phyloP scores from a whole-genome alignment of 1,140 invertebrate genomes.

The Maniola jurtina region DNA sequence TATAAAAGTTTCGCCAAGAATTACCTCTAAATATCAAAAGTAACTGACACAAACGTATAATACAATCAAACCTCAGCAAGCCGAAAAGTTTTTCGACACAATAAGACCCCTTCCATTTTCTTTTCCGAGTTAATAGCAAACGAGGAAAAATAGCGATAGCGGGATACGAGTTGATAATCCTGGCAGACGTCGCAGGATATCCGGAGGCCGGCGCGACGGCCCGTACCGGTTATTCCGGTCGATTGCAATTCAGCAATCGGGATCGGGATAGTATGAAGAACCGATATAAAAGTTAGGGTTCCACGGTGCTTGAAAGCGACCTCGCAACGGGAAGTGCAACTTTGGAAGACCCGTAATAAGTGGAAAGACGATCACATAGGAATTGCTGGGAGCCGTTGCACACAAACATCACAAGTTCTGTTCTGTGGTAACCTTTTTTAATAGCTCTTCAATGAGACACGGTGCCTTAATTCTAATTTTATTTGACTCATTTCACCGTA shows the following conservation, averaged over 20 bases:
- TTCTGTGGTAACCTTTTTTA: no score
- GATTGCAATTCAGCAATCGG: constrained; percentile 9
- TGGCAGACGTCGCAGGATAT: constrained; percentile 53
- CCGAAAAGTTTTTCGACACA: constrained; percentile 12
- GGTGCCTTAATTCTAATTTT: no score
- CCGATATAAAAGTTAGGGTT: no score
- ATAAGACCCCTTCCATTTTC: constrained; percentile 22
- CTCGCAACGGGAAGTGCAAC: no score
- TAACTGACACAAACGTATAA: constrained; percentile 46
- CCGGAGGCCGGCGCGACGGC: constrained; percentile 48
- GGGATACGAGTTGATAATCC: constrained; percentile 57
- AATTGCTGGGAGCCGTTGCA: no score
- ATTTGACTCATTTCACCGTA: no score
- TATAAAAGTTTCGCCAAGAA: constrained; percentile 18
- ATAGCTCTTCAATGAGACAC: no score
- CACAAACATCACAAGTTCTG: no score
- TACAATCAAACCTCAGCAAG: constrained; percentile 19
- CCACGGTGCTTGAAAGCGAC: no score
- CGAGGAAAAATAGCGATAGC: constrained; percentile 47
- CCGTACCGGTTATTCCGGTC: constrained; percentile 41
- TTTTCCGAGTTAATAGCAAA: constrained; percentile 37
- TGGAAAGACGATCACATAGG: no score
- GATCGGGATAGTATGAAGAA: not conserved
- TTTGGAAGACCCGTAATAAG: no score
- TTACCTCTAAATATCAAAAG: constrained; percentile 41